Evolutionary conservation across 2,888 invertebrate genomes (phyloP).

Genomic region (Psococerastis gibbosa): DNA sequence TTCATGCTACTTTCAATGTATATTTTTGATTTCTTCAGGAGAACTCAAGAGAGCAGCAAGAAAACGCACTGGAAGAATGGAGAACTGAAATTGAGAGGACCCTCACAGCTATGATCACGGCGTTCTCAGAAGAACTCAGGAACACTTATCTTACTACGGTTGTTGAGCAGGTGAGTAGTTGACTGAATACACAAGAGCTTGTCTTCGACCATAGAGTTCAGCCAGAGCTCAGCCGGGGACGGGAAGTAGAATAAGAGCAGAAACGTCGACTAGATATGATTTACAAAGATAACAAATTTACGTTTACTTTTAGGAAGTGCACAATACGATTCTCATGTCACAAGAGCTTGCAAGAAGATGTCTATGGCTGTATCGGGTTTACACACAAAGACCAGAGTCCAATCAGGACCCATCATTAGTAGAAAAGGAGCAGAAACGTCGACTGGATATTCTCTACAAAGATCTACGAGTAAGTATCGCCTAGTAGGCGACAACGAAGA

Average conservation of each 20-base stretch:
- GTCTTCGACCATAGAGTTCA: no score
- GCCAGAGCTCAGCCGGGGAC: no score
- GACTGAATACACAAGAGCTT: not conserved
- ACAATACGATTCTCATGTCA: slow-evolving; percentile 54
- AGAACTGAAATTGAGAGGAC: slow-evolving; percentile 39
- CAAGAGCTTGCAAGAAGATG: slow-evolving; percentile 59
- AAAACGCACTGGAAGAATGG: slow-evolving; percentile 32
- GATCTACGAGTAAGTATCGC: slow-evolving; percentile 40
- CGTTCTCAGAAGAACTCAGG: slow-evolving; percentile 53
- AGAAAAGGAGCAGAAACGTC: slow-evolving; percentile 44
- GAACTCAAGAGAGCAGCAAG: slow-evolving; percentile 26
- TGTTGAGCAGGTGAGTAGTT: slow-evolving; percentile 43
- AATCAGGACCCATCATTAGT: slow-evolving; percentile 30
- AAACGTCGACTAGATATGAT: no score
- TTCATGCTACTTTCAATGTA: slow-evolving; percentile 4
- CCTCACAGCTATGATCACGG: slow-evolving; percentile 45
- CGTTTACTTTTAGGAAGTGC: slow-evolving; percentile 40
- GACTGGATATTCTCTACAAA: slow-evolving; percentile 48
- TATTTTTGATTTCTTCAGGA: slow-evolving; percentile 18
- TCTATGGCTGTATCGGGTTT: slow-evolving; percentile 54
- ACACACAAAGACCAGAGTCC: slow-evolving; percentile 28
- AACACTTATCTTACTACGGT: slow-evolving; percentile 66
- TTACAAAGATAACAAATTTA: not conserved
- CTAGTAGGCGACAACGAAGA: no score
- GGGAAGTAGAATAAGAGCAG: no score